Conservation (phyloP, 92 coral and sea anemone species). For the Hydrozoanthus gracilis region DNA sequence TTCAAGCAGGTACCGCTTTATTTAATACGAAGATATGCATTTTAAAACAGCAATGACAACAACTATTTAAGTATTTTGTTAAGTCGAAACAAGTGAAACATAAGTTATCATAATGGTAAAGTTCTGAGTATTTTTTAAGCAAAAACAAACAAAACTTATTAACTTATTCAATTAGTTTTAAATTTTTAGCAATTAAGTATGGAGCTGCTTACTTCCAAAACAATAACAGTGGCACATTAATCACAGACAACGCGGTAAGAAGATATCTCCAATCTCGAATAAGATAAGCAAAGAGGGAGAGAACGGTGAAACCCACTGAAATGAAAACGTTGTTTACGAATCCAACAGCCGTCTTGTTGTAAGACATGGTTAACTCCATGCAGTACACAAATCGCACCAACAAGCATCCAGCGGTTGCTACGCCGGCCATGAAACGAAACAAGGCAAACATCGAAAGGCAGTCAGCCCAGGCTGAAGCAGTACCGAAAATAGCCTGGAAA, state of each 20-base stretch:
- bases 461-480: slow-evolving; percentile 78
- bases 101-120: no score
- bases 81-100: no score
- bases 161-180: no score
- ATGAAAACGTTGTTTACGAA: slow-evolving; percentile 76
- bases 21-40: no score
- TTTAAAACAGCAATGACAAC: no score
- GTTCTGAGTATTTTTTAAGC: no score
- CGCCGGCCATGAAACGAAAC: slow-evolving; percentile 79
- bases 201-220: slow-evolving; percentile 72
- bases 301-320: slow-evolving; percentile 64
- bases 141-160: no score
- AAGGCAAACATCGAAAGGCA: slow-evolving; percentile 81
- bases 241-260: slow-evolving; percentile 68
- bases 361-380: slow-evolving; percentile 70
- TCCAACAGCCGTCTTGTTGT: slow-evolving; percentile 78
- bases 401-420: slow-evolving; percentile 81
- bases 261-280: slow-evolving; percentile 88
- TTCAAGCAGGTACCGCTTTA: no score
- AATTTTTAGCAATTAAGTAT: no score
- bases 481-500: slow-evolving; percentile 70
- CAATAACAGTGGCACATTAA: slow-evolving; percentile 67
- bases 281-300: slow-evolving; percentile 76
- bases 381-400: slow-evolving; percentile 85
- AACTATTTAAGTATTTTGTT: no score